phyloP scores from a whole-genome alignment of 1,140 invertebrate species.

The Drosophila simulans region DNA sequence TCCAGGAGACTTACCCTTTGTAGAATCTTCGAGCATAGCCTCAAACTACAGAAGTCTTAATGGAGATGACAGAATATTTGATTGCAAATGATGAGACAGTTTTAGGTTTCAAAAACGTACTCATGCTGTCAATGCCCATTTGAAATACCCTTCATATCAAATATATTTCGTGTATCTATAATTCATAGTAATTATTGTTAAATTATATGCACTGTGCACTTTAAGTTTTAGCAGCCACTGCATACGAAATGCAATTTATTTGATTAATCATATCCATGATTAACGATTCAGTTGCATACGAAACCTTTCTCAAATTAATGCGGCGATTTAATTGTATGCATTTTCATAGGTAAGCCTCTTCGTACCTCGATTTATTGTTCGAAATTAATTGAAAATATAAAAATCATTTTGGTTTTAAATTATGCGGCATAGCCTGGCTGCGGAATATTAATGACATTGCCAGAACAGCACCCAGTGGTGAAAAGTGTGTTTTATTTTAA shows the following conservation, averaged over 20 bases:
- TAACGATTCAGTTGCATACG: conserved; percentile 36
- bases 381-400: conserved; percentile 51
- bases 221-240: background rate
- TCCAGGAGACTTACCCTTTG: conserved; percentile 25
- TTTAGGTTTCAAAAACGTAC: conserved; percentile 6
- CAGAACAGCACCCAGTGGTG: conserved; percentile 14
- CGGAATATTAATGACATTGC: conserved; percentile 57
- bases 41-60: conserved; percentile 41
- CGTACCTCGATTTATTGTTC: conserved; percentile 49
- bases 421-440: conserved; percentile 41
- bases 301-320: conserved; percentile 32
- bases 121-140: background rate
- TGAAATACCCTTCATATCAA: too few relatives aligned
- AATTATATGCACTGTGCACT: background rate
- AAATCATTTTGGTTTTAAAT: conserved; percentile 55
- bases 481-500: conserved; percentile 61
- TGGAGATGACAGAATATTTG: conserved; percentile 22
- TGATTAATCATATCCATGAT: conserved; percentile 26
- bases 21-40: conserved; percentile 10
- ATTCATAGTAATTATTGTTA: too few relatives aligned
- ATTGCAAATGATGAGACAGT: conserved; percentile 35
- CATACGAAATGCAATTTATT: conserved; percentile 18
- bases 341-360: conserved; percentile 9
- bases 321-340: conserved; percentile 28
- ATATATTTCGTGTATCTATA: too few relatives aligned